Conservation (phyloP, 2,888 invertebrate genomes). For the Drosophila neoperkinsi region DNA sequence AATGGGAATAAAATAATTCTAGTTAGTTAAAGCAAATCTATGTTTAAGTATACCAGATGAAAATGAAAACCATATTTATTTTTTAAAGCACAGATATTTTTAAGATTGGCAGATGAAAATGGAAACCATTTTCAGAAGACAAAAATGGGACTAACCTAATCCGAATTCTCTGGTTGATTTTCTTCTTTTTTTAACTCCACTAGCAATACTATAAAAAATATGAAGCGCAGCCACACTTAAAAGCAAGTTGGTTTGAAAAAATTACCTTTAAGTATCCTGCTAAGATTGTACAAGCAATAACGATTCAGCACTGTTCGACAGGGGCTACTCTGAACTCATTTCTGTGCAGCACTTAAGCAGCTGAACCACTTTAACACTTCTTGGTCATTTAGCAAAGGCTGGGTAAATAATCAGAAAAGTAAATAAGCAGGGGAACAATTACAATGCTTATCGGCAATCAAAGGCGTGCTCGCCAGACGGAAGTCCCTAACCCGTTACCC, state of each 20-base stretch:
- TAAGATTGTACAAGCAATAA: slow-evolving; percentile 5
- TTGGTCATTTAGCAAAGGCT: neutral
- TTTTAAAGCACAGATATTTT: neutral
- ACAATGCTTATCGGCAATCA: slow-evolving; percentile 68
- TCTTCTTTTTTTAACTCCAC: neutral
- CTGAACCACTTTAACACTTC: slow-evolving; percentile 23
- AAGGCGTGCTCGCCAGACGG: slow-evolving; percentile 44
- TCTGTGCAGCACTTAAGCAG: slow-evolving; percentile 9
- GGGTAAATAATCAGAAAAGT: slow-evolving; percentile 12
- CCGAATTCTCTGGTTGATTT: neutral
- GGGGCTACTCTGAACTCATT: slow-evolving; percentile 21
- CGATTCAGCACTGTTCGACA: slow-evolving; percentile 2
- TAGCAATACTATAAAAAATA: neutral
- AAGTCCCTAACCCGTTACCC: slow-evolving; percentile 8
- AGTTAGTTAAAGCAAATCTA: neutral
- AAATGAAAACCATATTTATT: neutral
- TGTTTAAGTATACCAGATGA: neutral
- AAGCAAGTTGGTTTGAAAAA: neutral
- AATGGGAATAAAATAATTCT: neutral
- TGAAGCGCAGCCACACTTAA: neutral
- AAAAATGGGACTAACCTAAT: neutral
- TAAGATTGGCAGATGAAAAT: neutral
- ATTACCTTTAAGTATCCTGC: neutral
- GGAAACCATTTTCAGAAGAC: neutral
- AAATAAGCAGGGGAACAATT: slow-evolving; percentile 68